Conservation (phyloP, 2,797 vertebrate genomes). For the Acanthiza pusilla region DNA sequence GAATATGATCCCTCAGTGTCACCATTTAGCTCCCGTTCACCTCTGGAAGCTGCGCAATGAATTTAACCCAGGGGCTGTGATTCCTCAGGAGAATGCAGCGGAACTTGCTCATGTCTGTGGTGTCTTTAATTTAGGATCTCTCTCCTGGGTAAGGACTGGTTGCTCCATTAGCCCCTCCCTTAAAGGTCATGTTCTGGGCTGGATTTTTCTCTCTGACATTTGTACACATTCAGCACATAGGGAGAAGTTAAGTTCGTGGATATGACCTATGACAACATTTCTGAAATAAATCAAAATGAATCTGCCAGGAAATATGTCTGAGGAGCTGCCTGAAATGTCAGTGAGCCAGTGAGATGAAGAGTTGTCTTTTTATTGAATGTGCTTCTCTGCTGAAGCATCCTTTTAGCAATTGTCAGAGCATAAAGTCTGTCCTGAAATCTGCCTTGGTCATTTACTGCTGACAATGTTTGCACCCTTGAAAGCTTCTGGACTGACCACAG, state of each 20-base stretch:
- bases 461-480: background rate
- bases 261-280: background rate
- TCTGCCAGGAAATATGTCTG: background rate
- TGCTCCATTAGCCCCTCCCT: background rate
- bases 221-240: background rate
- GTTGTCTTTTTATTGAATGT: background rate
- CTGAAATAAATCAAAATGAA: background rate
- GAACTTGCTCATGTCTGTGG: background rate
- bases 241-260: background rate
- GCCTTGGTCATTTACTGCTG: background rate
- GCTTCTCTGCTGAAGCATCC: background rate
- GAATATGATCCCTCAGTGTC: background rate
- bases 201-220: constrained; percentile 27
- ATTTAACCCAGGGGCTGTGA: background rate
- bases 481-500: background rate
- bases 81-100: background rate
- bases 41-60: background rate
- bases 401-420: background rate
- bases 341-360: background rate
- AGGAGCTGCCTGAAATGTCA: constrained; percentile 38
- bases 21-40: background rate
- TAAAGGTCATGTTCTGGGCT: constrained; percentile 37
- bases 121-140: background rate
- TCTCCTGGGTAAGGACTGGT: background rate
- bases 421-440: background rate